A percentile compares a stretch with the other conserved stretches of the same genome.
These are phyloP conservation scores for Lasioglossum morio DNA, from an alignment of 2,888 invertebrate species.

Conservation along the genomic window DNA sequence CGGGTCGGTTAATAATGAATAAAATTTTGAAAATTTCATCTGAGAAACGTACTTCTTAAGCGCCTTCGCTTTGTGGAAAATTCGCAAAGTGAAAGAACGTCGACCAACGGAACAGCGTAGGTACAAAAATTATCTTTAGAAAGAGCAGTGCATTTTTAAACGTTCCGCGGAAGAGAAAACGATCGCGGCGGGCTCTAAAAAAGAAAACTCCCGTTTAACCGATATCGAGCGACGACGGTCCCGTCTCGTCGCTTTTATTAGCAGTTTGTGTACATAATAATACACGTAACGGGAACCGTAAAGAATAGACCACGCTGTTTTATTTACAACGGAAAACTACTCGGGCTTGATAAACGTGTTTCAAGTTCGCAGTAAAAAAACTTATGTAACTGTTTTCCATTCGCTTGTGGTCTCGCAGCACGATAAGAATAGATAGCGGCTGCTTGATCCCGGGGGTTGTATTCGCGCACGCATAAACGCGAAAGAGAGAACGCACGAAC, in stretches of 20 bases:
- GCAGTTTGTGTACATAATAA: not conserved
- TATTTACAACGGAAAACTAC: conserved; percentile 20
- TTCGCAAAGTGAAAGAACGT: not conserved
- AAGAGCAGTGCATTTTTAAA: not conserved
- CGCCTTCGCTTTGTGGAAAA: too few species aligned
- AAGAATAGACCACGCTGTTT: not conserved
- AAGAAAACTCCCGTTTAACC: not conserved
- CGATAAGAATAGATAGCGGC: conserved; percentile 25
- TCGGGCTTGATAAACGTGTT: not conserved
- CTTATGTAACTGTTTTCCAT: conserved; percentile 18
- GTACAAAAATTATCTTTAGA: not conserved
- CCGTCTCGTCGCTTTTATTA: conserved; percentile 6
- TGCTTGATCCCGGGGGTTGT: not conserved
- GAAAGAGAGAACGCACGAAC: not conserved
- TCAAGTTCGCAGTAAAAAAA: conserved; percentile 2
- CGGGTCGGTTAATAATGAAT: too few species aligned
- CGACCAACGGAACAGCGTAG: not conserved
- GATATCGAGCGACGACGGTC: not conserved
- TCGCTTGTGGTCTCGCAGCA: not conserved
- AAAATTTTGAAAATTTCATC: too few species aligned
- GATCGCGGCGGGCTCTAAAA: not conserved
- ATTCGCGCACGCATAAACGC: not conserved
- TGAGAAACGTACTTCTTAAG: too few species aligned
- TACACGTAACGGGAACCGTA: not conserved
- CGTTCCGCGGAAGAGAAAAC: not conserved